Evolutionary conservation across 2,797 vertebrate genomes (phyloP).

Genomic region (Dallia pectoralis): DNA sequence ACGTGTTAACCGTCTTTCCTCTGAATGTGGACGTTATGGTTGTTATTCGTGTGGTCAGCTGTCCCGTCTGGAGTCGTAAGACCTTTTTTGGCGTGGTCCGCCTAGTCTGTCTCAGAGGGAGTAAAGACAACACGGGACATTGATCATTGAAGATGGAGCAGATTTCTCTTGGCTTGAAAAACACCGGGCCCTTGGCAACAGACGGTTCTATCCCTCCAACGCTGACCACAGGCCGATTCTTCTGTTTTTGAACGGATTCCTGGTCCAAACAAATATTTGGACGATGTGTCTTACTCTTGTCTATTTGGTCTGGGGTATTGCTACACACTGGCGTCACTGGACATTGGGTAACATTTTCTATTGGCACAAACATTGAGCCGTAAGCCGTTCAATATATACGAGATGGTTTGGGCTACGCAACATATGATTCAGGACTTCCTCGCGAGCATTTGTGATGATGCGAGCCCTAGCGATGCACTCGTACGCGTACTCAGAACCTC

Average conservation of each 20-base stretch:
- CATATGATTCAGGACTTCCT: no score
- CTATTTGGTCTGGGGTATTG: neutral
- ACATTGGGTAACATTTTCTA: neutral
- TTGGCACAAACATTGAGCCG: neutral
- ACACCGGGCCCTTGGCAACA: no score
- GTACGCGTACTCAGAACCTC: no score
- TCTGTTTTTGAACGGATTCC: neutral
- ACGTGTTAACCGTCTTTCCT: slow-evolving; percentile 21
- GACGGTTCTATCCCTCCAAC: neutral
- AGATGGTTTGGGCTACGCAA: no score
- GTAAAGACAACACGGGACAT: slow-evolving; percentile 9
- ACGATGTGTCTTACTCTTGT: neutral
- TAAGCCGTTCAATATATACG: neutral
- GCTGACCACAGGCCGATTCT: neutral
- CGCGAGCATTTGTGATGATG: no score
- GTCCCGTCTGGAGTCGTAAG: slow-evolving; percentile 25
- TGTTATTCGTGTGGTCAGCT: slow-evolving; percentile 20
- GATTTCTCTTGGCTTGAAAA: slow-evolving; percentile 29
- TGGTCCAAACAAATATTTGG: neutral
- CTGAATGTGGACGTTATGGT: slow-evolving; percentile 40
- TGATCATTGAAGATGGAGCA: slow-evolving; percentile 30
- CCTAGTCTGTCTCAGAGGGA: slow-evolving; percentile 7
- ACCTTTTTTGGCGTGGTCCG: slow-evolving; percentile 28
- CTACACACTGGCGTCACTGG: neutral
- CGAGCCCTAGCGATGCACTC: no score